phyloP scores from a whole-genome alignment of 37 sponge, comb jelly and placozoan species.

The Spongilla lacustris region DNA sequence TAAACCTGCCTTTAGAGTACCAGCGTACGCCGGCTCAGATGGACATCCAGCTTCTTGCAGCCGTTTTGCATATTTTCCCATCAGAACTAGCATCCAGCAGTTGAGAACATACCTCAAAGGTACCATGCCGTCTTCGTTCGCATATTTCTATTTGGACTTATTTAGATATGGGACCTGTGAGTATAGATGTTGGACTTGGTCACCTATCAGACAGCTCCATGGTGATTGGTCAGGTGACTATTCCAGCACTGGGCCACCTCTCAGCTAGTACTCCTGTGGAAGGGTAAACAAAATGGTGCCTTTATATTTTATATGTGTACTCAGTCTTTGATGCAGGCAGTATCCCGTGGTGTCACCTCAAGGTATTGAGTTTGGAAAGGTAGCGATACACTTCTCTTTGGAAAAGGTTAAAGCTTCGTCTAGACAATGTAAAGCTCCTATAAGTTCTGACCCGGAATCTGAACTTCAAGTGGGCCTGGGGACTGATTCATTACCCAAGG shows the following conservation, averaged over 20 bases:
- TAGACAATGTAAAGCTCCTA: background rate
- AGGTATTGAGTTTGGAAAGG: conserved; percentile 44
- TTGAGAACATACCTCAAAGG: conserved; percentile 47
- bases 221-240: conserved; percentile 61
- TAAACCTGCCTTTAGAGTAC: background rate
- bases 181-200: conserved; percentile 64
- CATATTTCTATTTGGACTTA: too few relatives aligned
- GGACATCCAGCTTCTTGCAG: background rate
- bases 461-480: background rate
- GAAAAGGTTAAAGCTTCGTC: background rate
- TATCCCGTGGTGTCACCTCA: conserved; percentile 33
- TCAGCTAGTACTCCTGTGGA: conserved; percentile 2
- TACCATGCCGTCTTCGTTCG: too few relatives aligned
- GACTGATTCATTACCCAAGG: background rate
- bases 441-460: background rate
- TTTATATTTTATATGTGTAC: background rate
- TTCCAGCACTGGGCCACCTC: conserved; percentile 37
- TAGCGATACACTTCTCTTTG: conserved; percentile 29
- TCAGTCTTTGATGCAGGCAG: background rate
- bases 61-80: conserved; percentile 18
- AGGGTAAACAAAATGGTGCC: conserved; percentile 23
- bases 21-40: background rate
- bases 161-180: conserved; percentile 78
- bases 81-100: conserved; percentile 20
- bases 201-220: conserved; percentile 49